phyloP scores from a whole-genome alignment of 1,140 invertebrate genomes.

The Cotesia chilonis region DNA sequence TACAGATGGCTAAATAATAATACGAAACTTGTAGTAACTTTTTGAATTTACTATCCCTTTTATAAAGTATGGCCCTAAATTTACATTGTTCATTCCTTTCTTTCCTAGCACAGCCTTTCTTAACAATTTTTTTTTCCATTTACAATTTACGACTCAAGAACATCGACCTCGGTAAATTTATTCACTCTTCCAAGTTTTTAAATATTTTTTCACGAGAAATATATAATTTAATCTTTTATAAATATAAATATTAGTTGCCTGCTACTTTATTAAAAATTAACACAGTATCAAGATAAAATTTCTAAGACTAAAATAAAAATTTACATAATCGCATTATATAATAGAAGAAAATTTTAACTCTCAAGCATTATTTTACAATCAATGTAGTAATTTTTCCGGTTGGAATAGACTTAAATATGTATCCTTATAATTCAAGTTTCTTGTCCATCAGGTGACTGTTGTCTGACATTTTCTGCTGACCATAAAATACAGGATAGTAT shows the following conservation, averaged over 20 bases:
- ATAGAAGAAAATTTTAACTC: background rate
- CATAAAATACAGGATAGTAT: background rate
- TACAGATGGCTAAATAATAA: slow-evolving; percentile 4
- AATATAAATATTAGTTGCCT: too few species aligned
- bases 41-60: slow-evolving; percentile 15
- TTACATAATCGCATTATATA: background rate
- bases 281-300: background rate
- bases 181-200: too few species aligned
- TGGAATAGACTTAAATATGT: too few species aligned
- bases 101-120: background rate
- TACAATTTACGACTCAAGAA: too few species aligned
- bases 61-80: background rate
- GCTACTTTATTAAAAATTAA: too few species aligned
- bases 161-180: too few species aligned
- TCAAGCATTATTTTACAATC: background rate
- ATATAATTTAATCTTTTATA: too few species aligned
- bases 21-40: background rate
- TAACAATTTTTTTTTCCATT: slow-evolving; percentile 1
- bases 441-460: background rate
- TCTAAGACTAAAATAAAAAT: background rate
- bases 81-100: slow-evolving; percentile 17
- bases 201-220: too few species aligned
- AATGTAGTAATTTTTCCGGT: background rate
- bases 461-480: slow-evolving; percentile 2
- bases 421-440: background rate